Percentiles rank a stretch among this genome's conserved stretches.
phyloP scores from a whole-genome alignment of 2,113 vertebrate species.

The Gallinago media region DNA sequence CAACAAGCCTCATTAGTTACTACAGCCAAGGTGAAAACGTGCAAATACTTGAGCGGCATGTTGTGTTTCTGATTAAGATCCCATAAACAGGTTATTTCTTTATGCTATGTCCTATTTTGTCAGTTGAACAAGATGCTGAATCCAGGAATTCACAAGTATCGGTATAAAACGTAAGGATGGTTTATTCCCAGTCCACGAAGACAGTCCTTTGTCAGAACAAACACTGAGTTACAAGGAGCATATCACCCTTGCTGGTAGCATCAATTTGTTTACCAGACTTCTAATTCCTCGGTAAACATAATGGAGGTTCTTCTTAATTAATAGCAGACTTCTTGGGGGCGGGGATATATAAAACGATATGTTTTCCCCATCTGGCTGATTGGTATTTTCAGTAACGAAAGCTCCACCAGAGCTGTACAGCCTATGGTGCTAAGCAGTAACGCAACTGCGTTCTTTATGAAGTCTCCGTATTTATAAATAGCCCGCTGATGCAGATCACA shows the following conservation, averaged over 20 bases:
- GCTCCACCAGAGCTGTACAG: constrained; percentile 61
- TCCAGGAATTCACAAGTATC: constrained; percentile 44
- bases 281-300: constrained; percentile 64
- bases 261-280: constrained; percentile 69
- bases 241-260: constrained; percentile 58
- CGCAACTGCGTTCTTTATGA: constrained; percentile 50
- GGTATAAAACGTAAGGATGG: background rate
- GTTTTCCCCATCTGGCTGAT: constrained; percentile 69
- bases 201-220: constrained; percentile 63
- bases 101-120: constrained; percentile 57
- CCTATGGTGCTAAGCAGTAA: constrained; percentile 44
- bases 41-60: constrained; percentile 44
- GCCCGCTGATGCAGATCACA: constrained; percentile 43
- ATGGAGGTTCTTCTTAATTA: constrained; percentile 69
- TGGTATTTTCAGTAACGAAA: constrained; percentile 66
- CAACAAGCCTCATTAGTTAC: constrained; percentile 61
- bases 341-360: constrained; percentile 46
- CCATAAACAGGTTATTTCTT: constrained; percentile 62
- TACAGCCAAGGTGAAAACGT: constrained; percentile 49
- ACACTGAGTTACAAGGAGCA: constrained; percentile 48
- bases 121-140: constrained; percentile 48
- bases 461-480: constrained; percentile 62
- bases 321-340: constrained; percentile 67
- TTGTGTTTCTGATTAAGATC: constrained; percentile 17
- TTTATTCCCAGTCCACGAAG: constrained; percentile 50